Conservation (phyloP, 2,888 invertebrate species). For the Synanthedon vespiformis region DNA sequence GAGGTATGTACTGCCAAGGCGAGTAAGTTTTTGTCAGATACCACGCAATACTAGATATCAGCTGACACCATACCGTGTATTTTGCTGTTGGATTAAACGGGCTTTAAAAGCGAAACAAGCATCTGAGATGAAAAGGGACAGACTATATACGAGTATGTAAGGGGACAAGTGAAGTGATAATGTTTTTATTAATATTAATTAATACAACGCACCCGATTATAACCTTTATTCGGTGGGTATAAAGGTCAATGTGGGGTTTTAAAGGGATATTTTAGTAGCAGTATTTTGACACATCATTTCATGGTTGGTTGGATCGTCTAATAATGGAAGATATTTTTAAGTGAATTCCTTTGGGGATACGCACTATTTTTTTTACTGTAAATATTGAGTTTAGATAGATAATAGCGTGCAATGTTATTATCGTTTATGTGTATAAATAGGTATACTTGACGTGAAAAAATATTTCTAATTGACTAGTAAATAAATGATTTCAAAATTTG, state of each 20-base stretch:
- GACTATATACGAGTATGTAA: background rate
- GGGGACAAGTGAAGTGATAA: background rate
- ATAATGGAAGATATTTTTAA: background rate
- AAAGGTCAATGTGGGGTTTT: background rate
- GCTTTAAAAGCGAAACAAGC: conserved; percentile 5
- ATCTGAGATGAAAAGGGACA: conserved; percentile 2
- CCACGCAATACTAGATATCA: background rate
- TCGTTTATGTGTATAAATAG: no score
- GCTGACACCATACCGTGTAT: background rate
- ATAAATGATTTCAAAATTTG: no score
- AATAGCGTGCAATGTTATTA: no score
- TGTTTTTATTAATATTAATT: background rate
- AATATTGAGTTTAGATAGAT: no score
- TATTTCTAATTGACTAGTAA: no score
- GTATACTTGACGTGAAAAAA: no score
- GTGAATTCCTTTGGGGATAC: background rate
- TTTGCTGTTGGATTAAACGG: conserved; percentile 4
- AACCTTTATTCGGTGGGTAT: background rate
- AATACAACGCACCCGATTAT: background rate
- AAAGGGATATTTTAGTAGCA: background rate
- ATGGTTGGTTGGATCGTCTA: conserved; percentile 1
- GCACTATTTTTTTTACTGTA: background rate
- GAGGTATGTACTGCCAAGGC: no score
- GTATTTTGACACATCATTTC: conserved; percentile 3
- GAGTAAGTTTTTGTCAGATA: background rate